A percentile compares a stretch with the other conserved stretches of the same genome.
These are phyloP conservation scores for Tapirus terrestris DNA, from an alignment of 2,113 vertebrate genomes.

Conservation along the genomic window DNA sequence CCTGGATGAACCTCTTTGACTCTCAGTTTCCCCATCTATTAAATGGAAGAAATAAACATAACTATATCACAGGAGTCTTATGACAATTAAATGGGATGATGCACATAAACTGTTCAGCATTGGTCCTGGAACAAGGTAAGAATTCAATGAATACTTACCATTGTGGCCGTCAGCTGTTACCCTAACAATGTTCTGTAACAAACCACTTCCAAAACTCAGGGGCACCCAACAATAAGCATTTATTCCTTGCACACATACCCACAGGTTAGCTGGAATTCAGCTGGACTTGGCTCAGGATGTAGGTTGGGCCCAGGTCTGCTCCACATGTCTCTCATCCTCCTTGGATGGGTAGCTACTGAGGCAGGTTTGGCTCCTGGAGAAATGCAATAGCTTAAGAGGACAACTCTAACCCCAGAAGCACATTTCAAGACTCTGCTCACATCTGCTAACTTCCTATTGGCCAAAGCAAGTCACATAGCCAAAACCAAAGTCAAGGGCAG, in stretches of 20 bases:
- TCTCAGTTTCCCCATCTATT: neutral
- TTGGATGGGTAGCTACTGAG: accelerated
- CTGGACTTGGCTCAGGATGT: neutral
- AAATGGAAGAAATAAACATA: neutral
- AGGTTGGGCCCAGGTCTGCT: neutral
- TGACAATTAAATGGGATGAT: neutral
- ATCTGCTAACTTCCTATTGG: neutral
- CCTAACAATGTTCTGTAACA: accelerated
- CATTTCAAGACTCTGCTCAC: neutral
- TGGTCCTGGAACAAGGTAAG: neutral
- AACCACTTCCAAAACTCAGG: neutral
- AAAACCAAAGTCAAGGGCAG: neutral
- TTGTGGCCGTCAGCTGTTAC: neutral
- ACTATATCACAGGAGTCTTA: neutral
- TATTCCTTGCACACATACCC: neutral
- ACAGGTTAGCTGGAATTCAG: neutral
- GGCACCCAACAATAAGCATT: accelerated
- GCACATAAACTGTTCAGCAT: neutral
- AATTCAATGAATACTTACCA: neutral
- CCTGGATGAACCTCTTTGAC: accelerated
- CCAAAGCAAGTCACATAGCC: neutral
- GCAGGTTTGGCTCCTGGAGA: neutral
- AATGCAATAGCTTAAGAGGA: accelerated
- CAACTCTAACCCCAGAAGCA: neutral
- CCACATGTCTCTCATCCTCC: accelerated